A percentile compares a stretch with the other conserved stretches of the same genome.
Conservation (phyloP, 2,797 vertebrate species). For the Triplophysa yarkandensis region DNA sequence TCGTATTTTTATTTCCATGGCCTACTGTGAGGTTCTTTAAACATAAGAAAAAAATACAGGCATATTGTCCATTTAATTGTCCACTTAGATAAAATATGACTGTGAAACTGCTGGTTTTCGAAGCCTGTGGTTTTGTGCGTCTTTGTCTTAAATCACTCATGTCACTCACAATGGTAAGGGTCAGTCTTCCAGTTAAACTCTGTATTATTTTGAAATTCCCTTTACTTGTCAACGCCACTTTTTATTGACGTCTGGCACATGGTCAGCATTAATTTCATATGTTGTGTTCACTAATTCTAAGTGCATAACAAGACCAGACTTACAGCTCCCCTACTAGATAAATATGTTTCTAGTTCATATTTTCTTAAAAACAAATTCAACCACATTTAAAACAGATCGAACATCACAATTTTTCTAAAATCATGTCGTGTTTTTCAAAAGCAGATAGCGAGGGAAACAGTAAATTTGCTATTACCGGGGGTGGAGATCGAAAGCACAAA, state of each 20-base stretch:
- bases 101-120: no score
- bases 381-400: no score
- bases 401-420: neutral
- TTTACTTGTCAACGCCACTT: neutral
- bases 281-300: neutral
- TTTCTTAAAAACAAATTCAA: no score
- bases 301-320: neutral
- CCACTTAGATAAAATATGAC: neutral
- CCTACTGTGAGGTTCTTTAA: neutral
- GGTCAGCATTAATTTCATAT: neutral
- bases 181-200: neutral
- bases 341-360: neutral
- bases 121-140: no score
- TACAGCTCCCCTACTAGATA: neutral
- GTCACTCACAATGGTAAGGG: neutral
- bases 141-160: neutral
- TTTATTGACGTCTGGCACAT: neutral
- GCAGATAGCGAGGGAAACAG: conserved; percentile 20
- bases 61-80: neutral
- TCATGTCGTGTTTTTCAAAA: neutral
- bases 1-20: neutral
- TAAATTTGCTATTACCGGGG: neutral
- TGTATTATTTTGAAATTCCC: neutral
- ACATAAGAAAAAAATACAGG: no score
- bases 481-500: conserved; percentile 16